phyloP scores from a whole-genome alignment of 2,113 vertebrate genomes.

The Phasianus colchicus region DNA sequence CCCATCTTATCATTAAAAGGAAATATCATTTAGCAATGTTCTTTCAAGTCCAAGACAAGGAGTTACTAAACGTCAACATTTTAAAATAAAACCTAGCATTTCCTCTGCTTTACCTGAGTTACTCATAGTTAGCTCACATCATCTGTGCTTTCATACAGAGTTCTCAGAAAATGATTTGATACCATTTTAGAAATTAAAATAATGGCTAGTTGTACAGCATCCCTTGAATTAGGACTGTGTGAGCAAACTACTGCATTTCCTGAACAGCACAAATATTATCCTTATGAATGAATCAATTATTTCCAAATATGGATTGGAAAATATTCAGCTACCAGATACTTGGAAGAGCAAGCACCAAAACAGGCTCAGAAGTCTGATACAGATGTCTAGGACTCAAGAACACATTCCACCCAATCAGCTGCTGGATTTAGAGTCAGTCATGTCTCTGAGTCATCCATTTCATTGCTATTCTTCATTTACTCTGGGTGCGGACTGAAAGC shows the following conservation, averaged over 20 bases:
- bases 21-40: conserved; percentile 38
- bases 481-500: conserved; percentile 51
- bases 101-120: conserved; percentile 26
- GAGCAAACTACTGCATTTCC: conserved; percentile 38
- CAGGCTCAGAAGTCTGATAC: conserved; percentile 40
- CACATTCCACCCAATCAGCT: conserved; percentile 49
- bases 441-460: conserved; percentile 62
- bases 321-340: conserved; percentile 64
- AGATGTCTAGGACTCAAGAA: conserved; percentile 56
- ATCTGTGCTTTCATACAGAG: background rate
- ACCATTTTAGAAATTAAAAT: conserved; percentile 19
- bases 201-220: background rate
- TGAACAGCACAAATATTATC: conserved; percentile 45
- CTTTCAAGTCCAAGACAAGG: conserved; percentile 32
- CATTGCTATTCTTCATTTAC: conserved; percentile 49
- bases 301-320: conserved; percentile 72
- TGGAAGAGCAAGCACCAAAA: conserved; percentile 60
- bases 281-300: conserved; percentile 67
- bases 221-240: background rate
- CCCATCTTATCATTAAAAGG: background rate
- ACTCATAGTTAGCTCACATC: background rate
- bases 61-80: conserved; percentile 7
- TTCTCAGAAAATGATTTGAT: background rate
- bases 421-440: conserved; percentile 15
- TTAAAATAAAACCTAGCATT: conserved; percentile 17